Evolutionary conservation across 2,888 invertebrate genomes (phyloP).

Genomic region (Neocrepidodera transversa): DNA sequence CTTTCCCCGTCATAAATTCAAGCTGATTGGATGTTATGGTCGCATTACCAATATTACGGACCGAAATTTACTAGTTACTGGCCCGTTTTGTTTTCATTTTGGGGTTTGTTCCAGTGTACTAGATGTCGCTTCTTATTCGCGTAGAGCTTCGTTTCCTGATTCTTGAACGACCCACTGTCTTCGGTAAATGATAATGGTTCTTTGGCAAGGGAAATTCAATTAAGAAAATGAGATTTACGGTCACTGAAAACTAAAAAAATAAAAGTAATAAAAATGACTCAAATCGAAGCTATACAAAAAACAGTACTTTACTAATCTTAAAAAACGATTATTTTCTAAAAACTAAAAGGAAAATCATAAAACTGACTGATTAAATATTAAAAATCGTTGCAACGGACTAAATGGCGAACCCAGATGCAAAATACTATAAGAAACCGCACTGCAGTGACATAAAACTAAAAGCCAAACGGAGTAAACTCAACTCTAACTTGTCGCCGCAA

Average conservation of each 20-base stretch:
- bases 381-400: slow-evolving; percentile 8
- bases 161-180: not conserved
- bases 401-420: not conserved
- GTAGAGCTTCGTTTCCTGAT: not conserved
- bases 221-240: not conserved
- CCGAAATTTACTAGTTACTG: slow-evolving; percentile 54
- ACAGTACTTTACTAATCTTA: too few relatives aligned
- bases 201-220: not conserved
- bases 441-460: slow-evolving; percentile 45
- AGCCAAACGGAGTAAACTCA: slow-evolving; percentile 31
- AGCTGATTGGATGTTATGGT: slow-evolving; percentile 63
- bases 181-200: not conserved
- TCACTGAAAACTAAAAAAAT: too few relatives aligned
- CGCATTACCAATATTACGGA: slow-evolving; percentile 60
- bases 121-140: slow-evolving; percentile 26
- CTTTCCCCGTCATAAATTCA: slow-evolving; percentile 59
- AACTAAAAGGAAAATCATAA: not conserved
- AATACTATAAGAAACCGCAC: slow-evolving; percentile 37
- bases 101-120: slow-evolving; percentile 25
- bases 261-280: too few relatives aligned
- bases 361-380: slow-evolving; percentile 7
- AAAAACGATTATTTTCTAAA: too few relatives aligned
- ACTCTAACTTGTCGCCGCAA: slow-evolving; percentile 39
- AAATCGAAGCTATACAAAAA: too few relatives aligned
- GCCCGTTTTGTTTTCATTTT: slow-evolving; percentile 37